phyloP scores from a whole-genome alignment of 1,140 invertebrate species.

The Drosophila chauvacae region DNA sequence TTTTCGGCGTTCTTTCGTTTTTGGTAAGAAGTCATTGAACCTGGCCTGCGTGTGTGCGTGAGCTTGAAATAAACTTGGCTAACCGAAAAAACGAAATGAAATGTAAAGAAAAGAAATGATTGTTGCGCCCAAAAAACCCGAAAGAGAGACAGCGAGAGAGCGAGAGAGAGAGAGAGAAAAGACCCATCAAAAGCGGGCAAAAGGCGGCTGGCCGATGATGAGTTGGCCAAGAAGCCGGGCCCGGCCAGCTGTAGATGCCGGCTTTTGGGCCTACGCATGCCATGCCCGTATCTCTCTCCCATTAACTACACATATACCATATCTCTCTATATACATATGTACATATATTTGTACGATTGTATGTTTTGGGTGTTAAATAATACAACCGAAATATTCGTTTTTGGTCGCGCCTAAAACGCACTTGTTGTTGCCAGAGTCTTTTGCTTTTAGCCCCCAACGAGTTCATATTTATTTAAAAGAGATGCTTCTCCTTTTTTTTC shows the following conservation, averaged over 20 bases:
- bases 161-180: conserved; percentile 23
- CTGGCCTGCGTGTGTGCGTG: conserved; percentile 66
- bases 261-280: conserved; percentile 57
- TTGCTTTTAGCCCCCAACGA: conserved; percentile 45
- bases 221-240: conserved; percentile 53
- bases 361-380: conserved; percentile 75
- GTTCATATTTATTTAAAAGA: conserved; percentile 54
- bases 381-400: conserved; percentile 30
- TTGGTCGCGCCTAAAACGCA: conserved; percentile 70
- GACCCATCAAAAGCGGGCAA: conserved; percentile 59
- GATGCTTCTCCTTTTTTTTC: conserved; percentile 51
- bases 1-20: conserved; percentile 53
- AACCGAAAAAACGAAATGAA: conserved; percentile 62
- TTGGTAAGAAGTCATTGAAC: conserved; percentile 78
- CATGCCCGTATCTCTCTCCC: conserved; percentile 34
- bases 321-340: neutral
- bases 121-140: conserved; percentile 59
- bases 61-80: conserved; percentile 78
- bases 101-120: conserved; percentile 76
- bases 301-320: conserved; percentile 8
- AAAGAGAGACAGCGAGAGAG: conserved; percentile 3
- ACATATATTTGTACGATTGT: conserved; percentile 11
- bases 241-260: conserved; percentile 47
- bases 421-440: conserved; percentile 58
- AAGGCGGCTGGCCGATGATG: conserved; percentile 42